These are phyloP conservation scores for Nemapogon koenigi DNA, from an alignment of 2,888 invertebrate species.

Conservation along the genomic window DNA sequence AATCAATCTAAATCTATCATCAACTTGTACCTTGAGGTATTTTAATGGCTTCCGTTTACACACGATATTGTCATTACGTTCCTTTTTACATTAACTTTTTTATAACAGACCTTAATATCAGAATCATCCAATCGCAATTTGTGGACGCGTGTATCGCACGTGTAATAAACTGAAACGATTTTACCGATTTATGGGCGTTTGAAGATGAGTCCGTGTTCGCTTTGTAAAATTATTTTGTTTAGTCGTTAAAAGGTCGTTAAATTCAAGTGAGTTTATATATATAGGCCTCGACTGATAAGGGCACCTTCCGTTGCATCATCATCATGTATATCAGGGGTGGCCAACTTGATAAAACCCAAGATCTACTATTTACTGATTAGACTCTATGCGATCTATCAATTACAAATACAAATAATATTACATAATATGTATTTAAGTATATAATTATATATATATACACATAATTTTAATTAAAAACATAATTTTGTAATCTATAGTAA, in stretches of 20 bases:
- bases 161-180: constrained; percentile 8
- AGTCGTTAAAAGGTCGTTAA: constrained; percentile 29
- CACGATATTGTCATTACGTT: constrained; percentile 5
- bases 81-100: constrained; percentile 9
- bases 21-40: no score
- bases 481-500: no score
- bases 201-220: constrained; percentile 10
- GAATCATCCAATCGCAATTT: constrained; percentile 7
- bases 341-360: no score
- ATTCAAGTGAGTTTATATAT: constrained; percentile 20
- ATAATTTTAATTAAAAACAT: no score
- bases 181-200: constrained; percentile 8
- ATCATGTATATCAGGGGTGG: no score
- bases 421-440: no score
- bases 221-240: constrained; percentile 11
- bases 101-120: constrained; percentile 6
- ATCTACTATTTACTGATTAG: no score
- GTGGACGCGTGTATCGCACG: constrained; percentile 8
- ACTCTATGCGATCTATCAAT: no score
- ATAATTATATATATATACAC: no score
- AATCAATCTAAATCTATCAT: no score
- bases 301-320: constrained; percentile 21
- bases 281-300: constrained; percentile 16
- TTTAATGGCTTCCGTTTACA: neutral
- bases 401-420: no score